Evolutionary conservation across 1,140 invertebrate species (phyloP).

Genomic region (Leptinotarsa defecta): DNA sequence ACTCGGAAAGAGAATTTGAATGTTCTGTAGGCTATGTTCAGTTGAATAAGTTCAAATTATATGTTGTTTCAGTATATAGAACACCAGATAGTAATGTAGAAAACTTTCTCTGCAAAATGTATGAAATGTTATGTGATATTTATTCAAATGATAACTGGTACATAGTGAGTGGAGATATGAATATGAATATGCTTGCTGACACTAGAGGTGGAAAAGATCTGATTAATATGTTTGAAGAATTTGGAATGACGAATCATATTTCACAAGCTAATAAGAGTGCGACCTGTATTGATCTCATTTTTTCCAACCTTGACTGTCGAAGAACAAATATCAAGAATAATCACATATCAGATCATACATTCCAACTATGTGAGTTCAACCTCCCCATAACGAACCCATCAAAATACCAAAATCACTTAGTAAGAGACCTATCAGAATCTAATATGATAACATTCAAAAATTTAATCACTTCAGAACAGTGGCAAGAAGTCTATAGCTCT

Average conservation of each 20-base stretch:
- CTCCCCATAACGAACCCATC: not conserved
- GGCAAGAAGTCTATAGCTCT: no score
- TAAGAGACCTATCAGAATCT: not conserved
- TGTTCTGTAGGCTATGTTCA: not conserved
- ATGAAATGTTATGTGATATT: not conserved
- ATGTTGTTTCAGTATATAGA: not conserved
- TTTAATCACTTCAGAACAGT: no score
- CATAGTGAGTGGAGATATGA: slow-evolving; percentile 1
- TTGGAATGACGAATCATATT: not conserved
- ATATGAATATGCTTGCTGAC: not conserved
- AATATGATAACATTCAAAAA: not conserved
- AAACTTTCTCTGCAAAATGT: not conserved
- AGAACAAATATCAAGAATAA: not conserved
- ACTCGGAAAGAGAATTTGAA: not conserved
- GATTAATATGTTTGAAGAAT: not conserved
- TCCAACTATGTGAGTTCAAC: not conserved
- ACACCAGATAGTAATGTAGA: not conserved
- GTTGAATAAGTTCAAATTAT: not conserved
- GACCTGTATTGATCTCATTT: not conserved
- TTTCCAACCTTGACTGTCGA: not conserved
- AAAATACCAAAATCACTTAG: not conserved
- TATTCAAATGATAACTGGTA: not conserved
- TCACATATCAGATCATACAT: slow-evolving; percentile 1
- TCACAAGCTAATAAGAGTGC: not conserved
- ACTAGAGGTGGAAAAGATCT: not conserved